phyloP scores from a whole-genome alignment of 1,140 invertebrate genomes.

The Colletes latitarsis region DNA sequence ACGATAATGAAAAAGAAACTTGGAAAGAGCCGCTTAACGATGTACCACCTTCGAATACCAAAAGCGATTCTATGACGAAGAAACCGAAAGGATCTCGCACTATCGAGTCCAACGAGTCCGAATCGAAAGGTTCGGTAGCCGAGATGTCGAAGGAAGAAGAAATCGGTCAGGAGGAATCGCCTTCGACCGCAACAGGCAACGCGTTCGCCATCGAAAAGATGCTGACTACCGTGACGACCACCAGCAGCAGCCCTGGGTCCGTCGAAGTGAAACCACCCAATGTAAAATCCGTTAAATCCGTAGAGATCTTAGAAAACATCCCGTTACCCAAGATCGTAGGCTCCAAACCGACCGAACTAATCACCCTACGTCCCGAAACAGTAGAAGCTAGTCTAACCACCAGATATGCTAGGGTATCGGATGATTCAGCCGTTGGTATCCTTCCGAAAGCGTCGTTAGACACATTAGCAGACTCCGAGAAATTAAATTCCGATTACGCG shows the following conservation, averaged over 20 bases:
- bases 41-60: no score
- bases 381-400: conserved; percentile 75
- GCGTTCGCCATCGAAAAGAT: conserved; percentile 65
- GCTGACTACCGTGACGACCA: conserved; percentile 62
- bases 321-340: conserved; percentile 56
- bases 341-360: conserved; percentile 66
- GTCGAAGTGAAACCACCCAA: conserved; percentile 53
- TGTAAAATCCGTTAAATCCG: conserved; percentile 60
- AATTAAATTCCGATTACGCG: conserved; percentile 21
- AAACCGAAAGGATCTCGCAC: not conserved
- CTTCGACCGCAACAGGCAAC: conserved; percentile 37
- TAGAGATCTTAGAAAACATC: conserved; percentile 67
- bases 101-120: not conserved
- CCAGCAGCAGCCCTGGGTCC: conserved; percentile 29
- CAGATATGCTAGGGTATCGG: conserved; percentile 69
- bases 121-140: no score
- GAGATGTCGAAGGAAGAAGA: not conserved
- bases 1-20: not conserved
- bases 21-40: not conserved
- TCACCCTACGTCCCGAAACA: conserved; percentile 72
- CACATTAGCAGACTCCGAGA: not conserved
- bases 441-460: conserved; percentile 3
- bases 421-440: conserved; percentile 38
- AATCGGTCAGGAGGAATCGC: not conserved
- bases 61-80: not conserved